Evolutionary conservation across 2,797 vertebrate species (phyloP).

Genomic region (Anniella stebbinsi): DNA sequence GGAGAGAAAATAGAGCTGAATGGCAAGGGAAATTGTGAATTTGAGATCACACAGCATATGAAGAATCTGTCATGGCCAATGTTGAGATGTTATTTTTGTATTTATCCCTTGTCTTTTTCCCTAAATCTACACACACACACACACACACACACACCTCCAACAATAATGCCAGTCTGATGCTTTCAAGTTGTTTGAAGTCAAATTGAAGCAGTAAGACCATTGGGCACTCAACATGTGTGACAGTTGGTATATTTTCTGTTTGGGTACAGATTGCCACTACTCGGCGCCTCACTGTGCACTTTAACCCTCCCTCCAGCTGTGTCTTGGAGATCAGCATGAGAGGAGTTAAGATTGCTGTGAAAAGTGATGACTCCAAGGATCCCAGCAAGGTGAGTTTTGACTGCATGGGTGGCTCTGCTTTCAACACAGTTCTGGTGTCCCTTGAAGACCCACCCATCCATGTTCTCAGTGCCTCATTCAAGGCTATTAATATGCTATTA

Average conservation of each 20-base stretch:
- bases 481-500: too few relatives aligned
- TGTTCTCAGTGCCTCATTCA: not conserved
- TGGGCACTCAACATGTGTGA: not conserved
- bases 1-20: not conserved
- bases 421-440: not conserved
- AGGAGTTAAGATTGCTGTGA: conserved; percentile 93
- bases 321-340: conserved; percentile 94
- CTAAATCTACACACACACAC: not conserved
- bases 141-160: not conserved
- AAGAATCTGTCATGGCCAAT: not conserved
- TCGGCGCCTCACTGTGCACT: conserved; percentile 96
- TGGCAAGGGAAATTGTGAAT: not conserved
- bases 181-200: not conserved
- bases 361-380: conserved; percentile 87
- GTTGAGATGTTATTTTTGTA: not conserved
- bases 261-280: conserved; percentile 92
- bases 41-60: not conserved
- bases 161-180: not conserved
- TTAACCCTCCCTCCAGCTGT: conserved; percentile 96
- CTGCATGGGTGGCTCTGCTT: fast-evolving
- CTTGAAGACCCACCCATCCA: not conserved
- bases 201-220: not conserved
- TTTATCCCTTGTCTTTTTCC: not conserved
- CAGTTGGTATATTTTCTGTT: conserved; percentile 19
- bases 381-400: conserved; percentile 79